A percentile compares a stretch with the other conserved stretches of the same genome.
These are phyloP conservation scores for Sycophaga agraensis DNA, from an alignment of 1,140 invertebrate species.

Conservation along the genomic window DNA sequence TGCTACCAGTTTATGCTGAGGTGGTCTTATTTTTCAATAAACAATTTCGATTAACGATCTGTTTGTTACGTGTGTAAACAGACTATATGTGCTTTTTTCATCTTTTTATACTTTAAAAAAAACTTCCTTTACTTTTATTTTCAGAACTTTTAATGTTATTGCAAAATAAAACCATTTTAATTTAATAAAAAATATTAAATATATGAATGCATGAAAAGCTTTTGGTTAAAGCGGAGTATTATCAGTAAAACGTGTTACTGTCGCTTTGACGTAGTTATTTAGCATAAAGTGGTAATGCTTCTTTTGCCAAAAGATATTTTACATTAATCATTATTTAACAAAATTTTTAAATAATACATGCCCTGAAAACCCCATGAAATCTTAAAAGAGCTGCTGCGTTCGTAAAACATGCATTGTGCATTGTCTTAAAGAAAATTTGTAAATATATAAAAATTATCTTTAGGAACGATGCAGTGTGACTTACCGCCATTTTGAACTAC, in stretches of 20 bases:
- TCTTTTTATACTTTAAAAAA: conserved; percentile 1
- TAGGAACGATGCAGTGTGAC: conserved; percentile 42
- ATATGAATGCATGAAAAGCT: conserved; percentile 23
- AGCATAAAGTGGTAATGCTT: conserved; percentile 26
- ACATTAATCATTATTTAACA: conserved; percentile 21
- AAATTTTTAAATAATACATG: conserved; percentile 24
- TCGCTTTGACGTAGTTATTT: conserved; percentile 18
- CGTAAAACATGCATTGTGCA: conserved; percentile 29
- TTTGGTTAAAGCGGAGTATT: conserved; percentile 23
- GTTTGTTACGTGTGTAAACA: too few species aligned
- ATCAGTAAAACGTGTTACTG: conserved; percentile 18
- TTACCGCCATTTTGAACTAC: conserved; percentile 60
- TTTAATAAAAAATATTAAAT: neutral
- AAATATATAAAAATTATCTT: conserved; percentile 28
- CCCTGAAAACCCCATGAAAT: conserved; percentile 40
- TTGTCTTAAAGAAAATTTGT: conserved; percentile 31
- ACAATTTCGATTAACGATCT: neutral
- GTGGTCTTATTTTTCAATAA: conserved; percentile 13
- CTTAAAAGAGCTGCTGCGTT: conserved; percentile 36
- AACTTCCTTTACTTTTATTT: conserved; percentile 9
- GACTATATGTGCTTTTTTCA: conserved; percentile 20
- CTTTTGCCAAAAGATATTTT: conserved; percentile 22
- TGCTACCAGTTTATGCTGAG: conserved; percentile 13
- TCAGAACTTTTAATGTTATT: conserved; percentile 6
- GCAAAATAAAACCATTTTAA: neutral